A percentile compares a stretch with the other conserved stretches of the same genome.
Evolutionary conservation across 2,888 invertebrate genomes (phyloP).

Genomic region (Synergus laeviventris): DNA sequence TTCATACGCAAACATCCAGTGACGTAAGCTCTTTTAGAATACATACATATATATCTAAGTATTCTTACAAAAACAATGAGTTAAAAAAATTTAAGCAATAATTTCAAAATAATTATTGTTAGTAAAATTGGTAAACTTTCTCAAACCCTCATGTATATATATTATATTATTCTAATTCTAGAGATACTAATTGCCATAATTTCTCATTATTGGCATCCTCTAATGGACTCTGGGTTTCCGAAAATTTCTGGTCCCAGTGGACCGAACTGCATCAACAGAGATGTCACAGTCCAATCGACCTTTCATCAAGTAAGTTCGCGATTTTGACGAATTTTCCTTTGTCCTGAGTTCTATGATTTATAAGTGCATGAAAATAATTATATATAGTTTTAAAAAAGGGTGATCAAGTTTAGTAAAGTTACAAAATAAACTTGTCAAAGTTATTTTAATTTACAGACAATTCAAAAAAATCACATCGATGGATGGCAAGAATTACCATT

Average conservation of each 20-base stretch:
- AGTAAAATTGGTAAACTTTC: too few relatives aligned
- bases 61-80: too few relatives aligned
- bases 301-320: neutral
- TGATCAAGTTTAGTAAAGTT: too few relatives aligned
- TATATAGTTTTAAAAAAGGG: too few relatives aligned
- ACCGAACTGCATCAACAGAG: neutral
- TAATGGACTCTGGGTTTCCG: constrained; percentile 7
- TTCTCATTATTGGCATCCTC: constrained; percentile 5
- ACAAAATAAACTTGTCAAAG: too few relatives aligned
- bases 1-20: neutral
- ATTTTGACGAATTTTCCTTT: too few relatives aligned
- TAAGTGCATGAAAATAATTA: too few relatives aligned
- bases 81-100: too few relatives aligned
- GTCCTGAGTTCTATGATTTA: too few relatives aligned
- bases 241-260: constrained; percentile 9
- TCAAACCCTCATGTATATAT: too few relatives aligned
- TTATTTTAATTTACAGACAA: constrained; percentile 58
- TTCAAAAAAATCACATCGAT: constrained; percentile 57
- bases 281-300: neutral
- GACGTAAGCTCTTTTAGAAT: neutral
- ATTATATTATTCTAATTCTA: neutral
- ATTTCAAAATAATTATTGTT: too few relatives aligned
- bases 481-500: constrained; percentile 51
- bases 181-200: constrained; percentile 13
- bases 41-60: too few relatives aligned